A percentile compares a stretch with the other conserved stretches of the same genome.
phyloP scores from a whole-genome alignment of 2,888 invertebrate genomes.

The Cremastinae sp. region DNA sequence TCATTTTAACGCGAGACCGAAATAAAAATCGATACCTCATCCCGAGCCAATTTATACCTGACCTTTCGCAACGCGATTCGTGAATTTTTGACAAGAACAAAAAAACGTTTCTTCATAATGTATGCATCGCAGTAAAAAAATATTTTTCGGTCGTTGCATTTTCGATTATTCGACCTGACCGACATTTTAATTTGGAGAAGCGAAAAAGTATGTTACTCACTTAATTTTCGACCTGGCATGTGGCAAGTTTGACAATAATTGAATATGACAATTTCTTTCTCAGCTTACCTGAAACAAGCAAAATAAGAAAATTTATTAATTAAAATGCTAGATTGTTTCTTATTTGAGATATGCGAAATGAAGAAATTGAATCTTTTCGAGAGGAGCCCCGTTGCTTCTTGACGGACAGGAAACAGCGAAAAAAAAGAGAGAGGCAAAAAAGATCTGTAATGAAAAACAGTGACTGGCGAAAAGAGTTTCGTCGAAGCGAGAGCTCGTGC shows the following conservation, averaged over 20 bases:
- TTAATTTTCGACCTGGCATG: conserved; percentile 14
- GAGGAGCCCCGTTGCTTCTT: conserved; percentile 28
- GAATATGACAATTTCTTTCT: conserved; percentile 19
- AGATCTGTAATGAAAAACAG: conserved; percentile 4
- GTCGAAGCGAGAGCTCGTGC: conserved; percentile 58
- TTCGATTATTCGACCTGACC: neutral
- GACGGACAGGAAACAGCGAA: conserved; percentile 15
- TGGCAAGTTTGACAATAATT: conserved; percentile 34
- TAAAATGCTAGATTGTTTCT: conserved; percentile 21
- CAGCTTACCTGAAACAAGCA: conserved; percentile 60
- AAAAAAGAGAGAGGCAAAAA: conserved; percentile 9
- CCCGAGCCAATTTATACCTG: too few relatives aligned
- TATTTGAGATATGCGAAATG: conserved; percentile 5
- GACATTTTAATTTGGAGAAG: neutral
- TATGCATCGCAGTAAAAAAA: too few relatives aligned
- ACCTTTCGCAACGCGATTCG: too few relatives aligned
- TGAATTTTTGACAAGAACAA: too few relatives aligned
- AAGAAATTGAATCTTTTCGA: conserved; percentile 52
- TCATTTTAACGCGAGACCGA: neutral
- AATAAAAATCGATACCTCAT: too few relatives aligned
- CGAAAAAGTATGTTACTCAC: conserved; percentile 18
- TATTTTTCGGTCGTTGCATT: neutral
- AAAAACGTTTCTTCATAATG: too few relatives aligned
- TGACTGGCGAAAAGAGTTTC: conserved; percentile 32
- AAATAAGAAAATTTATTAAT: conserved; percentile 43